These are phyloP conservation scores for Sphyrna mokarran DNA, from an alignment of 2,113 vertebrate genomes.

Conservation along the genomic window DNA sequence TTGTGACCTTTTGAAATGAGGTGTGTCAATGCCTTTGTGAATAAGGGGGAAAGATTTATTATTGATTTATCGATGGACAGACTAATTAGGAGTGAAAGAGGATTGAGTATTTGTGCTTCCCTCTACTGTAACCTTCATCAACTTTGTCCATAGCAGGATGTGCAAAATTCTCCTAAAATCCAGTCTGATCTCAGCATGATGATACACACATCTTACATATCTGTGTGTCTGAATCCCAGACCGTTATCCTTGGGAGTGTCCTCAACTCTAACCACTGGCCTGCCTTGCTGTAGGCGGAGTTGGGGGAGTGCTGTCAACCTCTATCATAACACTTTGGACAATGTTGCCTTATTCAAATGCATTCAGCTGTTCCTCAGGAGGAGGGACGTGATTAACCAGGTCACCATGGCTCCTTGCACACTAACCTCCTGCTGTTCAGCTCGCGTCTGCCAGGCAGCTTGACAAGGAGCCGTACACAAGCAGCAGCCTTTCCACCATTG, in stretches of 20 bases:
- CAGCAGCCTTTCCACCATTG: not conserved
- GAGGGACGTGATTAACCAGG: not conserved
- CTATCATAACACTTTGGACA: conserved; percentile 22
- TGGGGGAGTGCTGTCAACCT: not conserved
- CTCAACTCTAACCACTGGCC: conserved; percentile 1
- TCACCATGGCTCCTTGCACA: conserved; percentile 15
- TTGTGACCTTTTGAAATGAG: not conserved
- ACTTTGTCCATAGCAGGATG: not conserved
- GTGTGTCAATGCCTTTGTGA: not conserved
- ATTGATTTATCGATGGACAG: not conserved
- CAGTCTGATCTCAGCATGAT: not conserved
- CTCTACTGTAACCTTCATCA: not conserved
- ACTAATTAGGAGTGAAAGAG: not conserved
- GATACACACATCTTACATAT: not conserved
- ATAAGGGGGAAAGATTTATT: not conserved
- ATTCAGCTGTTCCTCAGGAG: conserved; percentile 17
- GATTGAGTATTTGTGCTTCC: not conserved
- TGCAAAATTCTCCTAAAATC: not conserved
- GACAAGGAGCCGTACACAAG: not conserved
- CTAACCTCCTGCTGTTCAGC: not conserved
- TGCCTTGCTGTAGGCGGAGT: not conserved
- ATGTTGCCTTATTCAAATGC: conserved; percentile 1
- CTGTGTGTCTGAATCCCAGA: not conserved
- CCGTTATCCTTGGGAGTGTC: not conserved
- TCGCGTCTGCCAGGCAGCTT: not conserved